Conservation (phyloP, 1,140 invertebrate genomes). For the Grapholita molesta region DNA sequence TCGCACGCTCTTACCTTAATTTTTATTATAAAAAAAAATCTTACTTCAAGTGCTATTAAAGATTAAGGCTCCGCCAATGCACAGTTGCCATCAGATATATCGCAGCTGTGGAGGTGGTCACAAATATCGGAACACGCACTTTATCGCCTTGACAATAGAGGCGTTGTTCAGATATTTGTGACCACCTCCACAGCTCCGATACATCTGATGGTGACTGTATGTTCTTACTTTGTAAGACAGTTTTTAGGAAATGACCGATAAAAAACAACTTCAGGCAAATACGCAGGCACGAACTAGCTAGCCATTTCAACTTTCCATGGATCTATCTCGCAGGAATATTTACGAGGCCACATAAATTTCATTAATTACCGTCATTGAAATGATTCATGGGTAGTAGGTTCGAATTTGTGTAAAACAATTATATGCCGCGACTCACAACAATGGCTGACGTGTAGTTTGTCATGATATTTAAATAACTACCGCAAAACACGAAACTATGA, state of each 20-base stretch:
- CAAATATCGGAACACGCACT: too few species aligned
- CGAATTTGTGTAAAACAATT: slow-evolving; percentile 16
- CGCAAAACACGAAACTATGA: neutral
- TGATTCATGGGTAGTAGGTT: slow-evolving; percentile 13
- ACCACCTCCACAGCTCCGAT: too few species aligned
- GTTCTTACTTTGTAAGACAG: neutral
- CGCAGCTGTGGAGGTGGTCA: too few species aligned
- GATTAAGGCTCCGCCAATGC: too few species aligned
- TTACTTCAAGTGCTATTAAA: too few species aligned
- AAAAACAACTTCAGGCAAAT: neutral
- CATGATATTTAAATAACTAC: neutral
- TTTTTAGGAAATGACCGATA: neutral
- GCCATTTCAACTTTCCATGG: neutral
- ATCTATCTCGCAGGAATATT: neutral
- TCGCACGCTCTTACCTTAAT: too few species aligned
- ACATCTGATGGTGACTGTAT: neutral
- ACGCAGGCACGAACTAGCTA: neutral
- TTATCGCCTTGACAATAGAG: too few species aligned
- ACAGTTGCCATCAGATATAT: too few species aligned
- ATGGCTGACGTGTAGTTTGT: neutral
- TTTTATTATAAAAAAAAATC: too few species aligned
- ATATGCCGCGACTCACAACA: neutral
- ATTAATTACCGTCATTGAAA: slow-evolving; percentile 13
- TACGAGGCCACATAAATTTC: slow-evolving; percentile 8
- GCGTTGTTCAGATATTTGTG: too few species aligned